Evolutionary conservation across 2,113 vertebrate genomes (phyloP).

Genomic region (Puffinus mauretanicus): DNA sequence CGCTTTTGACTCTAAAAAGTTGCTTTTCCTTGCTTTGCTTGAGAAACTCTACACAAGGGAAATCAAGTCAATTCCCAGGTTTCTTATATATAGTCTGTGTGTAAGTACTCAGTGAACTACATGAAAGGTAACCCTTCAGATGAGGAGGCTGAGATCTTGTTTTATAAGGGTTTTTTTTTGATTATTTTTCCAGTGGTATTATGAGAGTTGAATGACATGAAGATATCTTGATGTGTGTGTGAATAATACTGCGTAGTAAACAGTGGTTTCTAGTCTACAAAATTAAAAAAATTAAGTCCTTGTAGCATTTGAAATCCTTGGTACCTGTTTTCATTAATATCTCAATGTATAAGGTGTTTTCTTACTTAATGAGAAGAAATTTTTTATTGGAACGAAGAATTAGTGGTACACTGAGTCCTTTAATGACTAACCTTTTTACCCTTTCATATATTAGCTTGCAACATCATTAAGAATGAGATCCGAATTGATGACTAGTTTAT

Average conservation of each 20-base stretch:
- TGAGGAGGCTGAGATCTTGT: not conserved
- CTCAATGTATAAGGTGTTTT: not conserved
- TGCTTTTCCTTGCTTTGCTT: not conserved
- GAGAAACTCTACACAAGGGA: not conserved
- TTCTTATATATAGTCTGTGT: not conserved
- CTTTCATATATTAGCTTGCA: not conserved
- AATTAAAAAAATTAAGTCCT: not conserved
- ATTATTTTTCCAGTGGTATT: not conserved
- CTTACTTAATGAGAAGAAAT: not conserved
- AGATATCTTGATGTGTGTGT: not conserved
- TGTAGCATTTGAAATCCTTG: not conserved
- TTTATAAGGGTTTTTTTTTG: rapidly evolving
- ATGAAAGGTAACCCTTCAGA: not conserved
- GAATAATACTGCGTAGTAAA: not conserved
- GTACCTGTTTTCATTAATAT: not conserved
- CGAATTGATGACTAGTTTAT: not conserved
- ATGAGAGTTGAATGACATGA: not conserved
- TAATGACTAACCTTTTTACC: not conserved
- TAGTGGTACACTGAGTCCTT: not conserved
- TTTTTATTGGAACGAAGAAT: not conserved
- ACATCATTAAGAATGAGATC: not conserved
- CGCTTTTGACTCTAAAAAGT: not conserved
- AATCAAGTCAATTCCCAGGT: not conserved
- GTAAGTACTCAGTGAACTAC: not conserved
- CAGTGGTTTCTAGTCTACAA: not conserved